phyloP scores from a whole-genome alignment of 2,113 vertebrate species.

The Catharus fuscescens region DNA sequence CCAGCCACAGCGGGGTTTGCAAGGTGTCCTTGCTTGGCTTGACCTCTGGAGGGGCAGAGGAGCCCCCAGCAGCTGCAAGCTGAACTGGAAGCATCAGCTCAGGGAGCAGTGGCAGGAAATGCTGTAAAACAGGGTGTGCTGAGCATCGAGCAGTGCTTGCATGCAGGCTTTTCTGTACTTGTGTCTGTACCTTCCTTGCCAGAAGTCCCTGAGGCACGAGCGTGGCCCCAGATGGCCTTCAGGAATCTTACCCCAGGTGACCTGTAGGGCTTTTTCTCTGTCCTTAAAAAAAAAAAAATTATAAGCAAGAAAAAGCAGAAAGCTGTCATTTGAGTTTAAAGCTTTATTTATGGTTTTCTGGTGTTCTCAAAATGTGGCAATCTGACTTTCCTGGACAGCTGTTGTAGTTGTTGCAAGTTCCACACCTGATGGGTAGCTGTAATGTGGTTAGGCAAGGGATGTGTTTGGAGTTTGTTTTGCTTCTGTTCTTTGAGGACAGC shows the following conservation, averaged over 20 bases:
- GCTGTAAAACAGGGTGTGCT: rapidly evolving
- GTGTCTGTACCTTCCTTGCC: not conserved
- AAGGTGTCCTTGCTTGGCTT: not conserved
- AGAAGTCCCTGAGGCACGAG: not conserved
- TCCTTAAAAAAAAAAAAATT: not conserved
- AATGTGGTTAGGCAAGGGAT: not conserved
- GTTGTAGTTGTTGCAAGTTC: not conserved
- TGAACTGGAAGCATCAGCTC: not conserved
- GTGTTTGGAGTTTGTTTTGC: not conserved
- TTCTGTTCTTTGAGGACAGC: not conserved
- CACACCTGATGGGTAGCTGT: not conserved
- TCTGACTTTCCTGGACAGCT: not conserved
- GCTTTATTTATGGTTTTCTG: not conserved
- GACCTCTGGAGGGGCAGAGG: not conserved
- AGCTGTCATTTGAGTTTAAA: not conserved
- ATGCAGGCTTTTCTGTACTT: not conserved
- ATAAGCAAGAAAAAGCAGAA: not conserved
- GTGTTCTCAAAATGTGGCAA: not conserved
- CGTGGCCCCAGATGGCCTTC: not conserved
- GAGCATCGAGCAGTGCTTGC: not conserved
- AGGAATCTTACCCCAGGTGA: not conserved
- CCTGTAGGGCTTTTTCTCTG: not conserved
- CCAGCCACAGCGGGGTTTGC: not conserved
- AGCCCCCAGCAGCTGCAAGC: not conserved
- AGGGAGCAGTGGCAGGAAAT: not conserved